phyloP scores from a whole-genome alignment of 2,113 vertebrate species.

The Passer montanus region DNA sequence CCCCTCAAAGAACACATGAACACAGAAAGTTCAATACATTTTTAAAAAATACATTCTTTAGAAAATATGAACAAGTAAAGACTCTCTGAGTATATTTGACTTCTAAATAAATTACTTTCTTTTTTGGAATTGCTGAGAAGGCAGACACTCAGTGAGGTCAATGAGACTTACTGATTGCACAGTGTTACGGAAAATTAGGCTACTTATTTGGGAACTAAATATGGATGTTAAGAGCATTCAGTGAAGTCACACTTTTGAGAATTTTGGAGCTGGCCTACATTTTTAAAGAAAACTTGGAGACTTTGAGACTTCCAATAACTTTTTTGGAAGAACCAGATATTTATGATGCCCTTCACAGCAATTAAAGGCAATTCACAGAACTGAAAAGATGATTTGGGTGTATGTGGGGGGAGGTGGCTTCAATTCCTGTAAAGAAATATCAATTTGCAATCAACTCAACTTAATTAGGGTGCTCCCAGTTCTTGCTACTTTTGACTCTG shows the following conservation, averaged over 20 bases:
- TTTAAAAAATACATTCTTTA: constrained; percentile 3
- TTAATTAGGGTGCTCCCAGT: background rate
- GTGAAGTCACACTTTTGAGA: background rate
- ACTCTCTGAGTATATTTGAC: constrained; percentile 22
- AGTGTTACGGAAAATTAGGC: constrained; percentile 56
- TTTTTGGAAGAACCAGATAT: constrained; percentile 6
- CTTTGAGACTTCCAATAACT: background rate
- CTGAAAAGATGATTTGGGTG: background rate
- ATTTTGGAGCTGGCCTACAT: constrained; percentile 48
- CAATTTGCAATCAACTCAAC: background rate
- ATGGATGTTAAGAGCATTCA: constrained; percentile 37
- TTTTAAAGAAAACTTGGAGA: constrained; percentile 2
- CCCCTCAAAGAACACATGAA: background rate
- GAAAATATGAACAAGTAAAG: constrained; percentile 25
- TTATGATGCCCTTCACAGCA: background rate
- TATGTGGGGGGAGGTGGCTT: background rate
- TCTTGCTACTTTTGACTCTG: background rate
- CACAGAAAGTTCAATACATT: background rate
- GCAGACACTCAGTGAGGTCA: constrained; percentile 58
- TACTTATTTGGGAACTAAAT: constrained; percentile 63
- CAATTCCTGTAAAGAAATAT: background rate
- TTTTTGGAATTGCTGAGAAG: constrained; percentile 61
- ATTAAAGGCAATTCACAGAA: constrained; percentile 30
- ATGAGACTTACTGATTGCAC: constrained; percentile 58
- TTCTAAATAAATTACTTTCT: constrained; percentile 40